These are phyloP conservation scores for Drosophila tsacasi DNA, from an alignment of 1,140 invertebrate genomes.

Conservation along the genomic window DNA sequence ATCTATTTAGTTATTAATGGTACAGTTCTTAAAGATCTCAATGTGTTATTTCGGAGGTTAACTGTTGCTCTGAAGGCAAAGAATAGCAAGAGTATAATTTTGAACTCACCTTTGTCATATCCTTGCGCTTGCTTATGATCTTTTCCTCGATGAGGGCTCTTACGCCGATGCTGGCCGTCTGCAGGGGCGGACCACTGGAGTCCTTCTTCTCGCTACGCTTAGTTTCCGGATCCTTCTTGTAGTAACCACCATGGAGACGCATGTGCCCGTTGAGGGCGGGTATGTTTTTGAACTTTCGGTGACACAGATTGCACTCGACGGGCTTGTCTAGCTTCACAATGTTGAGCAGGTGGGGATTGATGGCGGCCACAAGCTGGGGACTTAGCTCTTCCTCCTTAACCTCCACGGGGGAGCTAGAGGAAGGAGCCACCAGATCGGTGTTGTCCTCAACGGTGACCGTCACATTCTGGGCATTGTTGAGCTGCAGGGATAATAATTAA, in stretches of 20 bases:
- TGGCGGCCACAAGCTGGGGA: conserved; percentile 82
- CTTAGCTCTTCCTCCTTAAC: conserved; percentile 78
- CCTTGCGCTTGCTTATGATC: conserved; percentile 91
- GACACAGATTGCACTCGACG: conserved; percentile 97
- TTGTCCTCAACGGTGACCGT: conserved; percentile 77
- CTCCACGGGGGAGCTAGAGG: conserved; percentile 62
- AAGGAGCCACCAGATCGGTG: conserved; percentile 65
- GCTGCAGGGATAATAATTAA: conserved; percentile 27
- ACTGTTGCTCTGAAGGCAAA: too few species aligned
- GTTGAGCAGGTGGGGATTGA: conserved; percentile 84
- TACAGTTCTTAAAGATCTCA: not conserved
- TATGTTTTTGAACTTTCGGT: conserved; percentile 98
- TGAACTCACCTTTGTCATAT: conserved; percentile 74
- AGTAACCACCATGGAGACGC: conserved; percentile 97
- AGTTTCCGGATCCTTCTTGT: conserved; percentile 96
- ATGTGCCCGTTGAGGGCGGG: conserved; percentile 98
- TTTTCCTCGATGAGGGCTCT: conserved; percentile 95
- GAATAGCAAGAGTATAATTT: not conserved
- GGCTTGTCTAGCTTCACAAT: conserved; percentile 89
- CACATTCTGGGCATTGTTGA: conserved; percentile 78
- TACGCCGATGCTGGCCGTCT: conserved; percentile 94
- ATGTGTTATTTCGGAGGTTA: not conserved
- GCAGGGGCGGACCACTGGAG: conserved; percentile 91
- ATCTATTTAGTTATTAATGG: not conserved
- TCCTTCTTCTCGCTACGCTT: conserved; percentile 95